Percentiles rank a stretch among this genome's conserved stretches.
Conservation (phyloP, 2,888 invertebrate species). For the Patella pellucida region DNA sequence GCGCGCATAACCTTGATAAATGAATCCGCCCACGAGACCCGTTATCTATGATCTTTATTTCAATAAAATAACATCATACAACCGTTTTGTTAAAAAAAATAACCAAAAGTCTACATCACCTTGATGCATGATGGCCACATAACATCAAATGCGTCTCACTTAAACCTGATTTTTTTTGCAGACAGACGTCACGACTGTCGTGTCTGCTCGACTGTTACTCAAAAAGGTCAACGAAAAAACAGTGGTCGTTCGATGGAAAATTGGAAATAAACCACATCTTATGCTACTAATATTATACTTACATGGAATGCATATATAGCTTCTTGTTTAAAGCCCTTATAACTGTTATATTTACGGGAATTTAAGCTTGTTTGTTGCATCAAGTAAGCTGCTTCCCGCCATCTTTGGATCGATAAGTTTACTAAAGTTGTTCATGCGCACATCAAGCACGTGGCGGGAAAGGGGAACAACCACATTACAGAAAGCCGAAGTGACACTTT, state of each 20-base stretch:
- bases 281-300: neutral
- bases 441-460: neutral
- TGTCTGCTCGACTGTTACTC: no score
- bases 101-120: neutral
- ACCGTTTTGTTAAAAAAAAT: neutral
- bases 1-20: constrained; percentile 27
- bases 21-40: constrained; percentile 33
- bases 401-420: constrained; percentile 34
- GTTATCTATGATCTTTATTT: neutral
- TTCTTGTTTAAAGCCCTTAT: constrained; percentile 6
- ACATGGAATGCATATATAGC: constrained; percentile 24
- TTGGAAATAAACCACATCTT: neutral
- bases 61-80: no score
- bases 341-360: constrained; percentile 11
- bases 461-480: neutral
- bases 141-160: neutral
- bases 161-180: neutral
- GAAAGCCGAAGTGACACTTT: no score
- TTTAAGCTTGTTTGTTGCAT: neutral
- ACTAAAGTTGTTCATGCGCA: constrained; percentile 20
- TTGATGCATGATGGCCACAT: neutral
- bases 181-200: neutral
- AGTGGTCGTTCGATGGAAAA: neutral
- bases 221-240: no score
- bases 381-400: constrained; percentile 41